Evolutionary conservation across 2,888 invertebrate genomes (phyloP), one percentile per base, ranked within the genome.

Genomic region (Beris morrisii): DNA sequence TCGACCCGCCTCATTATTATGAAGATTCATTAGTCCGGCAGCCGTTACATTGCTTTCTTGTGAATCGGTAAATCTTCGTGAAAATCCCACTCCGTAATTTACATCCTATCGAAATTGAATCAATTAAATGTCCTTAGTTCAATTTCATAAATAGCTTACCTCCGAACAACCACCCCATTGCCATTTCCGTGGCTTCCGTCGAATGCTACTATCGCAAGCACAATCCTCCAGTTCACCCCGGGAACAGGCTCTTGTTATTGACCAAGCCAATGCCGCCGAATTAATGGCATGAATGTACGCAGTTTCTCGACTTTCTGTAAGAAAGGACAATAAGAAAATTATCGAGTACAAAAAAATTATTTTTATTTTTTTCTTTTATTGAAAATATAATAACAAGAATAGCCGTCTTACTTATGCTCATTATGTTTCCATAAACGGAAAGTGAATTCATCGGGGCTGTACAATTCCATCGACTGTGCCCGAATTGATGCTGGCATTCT

Each of bases 111-210:
- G n/a, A 45, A 30, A 45, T 31, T 4, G 5, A 15, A 53, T 53
- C 12, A 53, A 28, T 15, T 44, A 12, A 28, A 9, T 53, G 53
- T 4, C 22, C 12, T 22, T 44, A 12, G n/a, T 44, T 6, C n/a
- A 28, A 54, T 54, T 31, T 31, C 4, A 11, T 7, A 44, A 54
- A 54, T 12, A 54, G 31, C n/a, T 43, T 81, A 88, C 91, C 84
- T 95, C 94, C 45, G 94, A 95, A 80, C 95, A 95, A 0, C 95
- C 95, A 68, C 95, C 94, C 95, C 95, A 95, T 79, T 94, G 91
- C 91, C 91, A 91, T 73, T 88, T 88, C 70, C 89, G 86, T n/a
- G 87, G 87, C 72, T 88, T 86, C 73, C 86, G 84, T 73, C 91
- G 83, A n/a, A 91, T 88, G 59, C 88, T 85, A 69, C 88, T 88